These are phyloP conservation scores for Venustaconcha ellipsiformis DNA, from an alignment of 1,140 invertebrate genomes.

Conservation along the genomic window DNA sequence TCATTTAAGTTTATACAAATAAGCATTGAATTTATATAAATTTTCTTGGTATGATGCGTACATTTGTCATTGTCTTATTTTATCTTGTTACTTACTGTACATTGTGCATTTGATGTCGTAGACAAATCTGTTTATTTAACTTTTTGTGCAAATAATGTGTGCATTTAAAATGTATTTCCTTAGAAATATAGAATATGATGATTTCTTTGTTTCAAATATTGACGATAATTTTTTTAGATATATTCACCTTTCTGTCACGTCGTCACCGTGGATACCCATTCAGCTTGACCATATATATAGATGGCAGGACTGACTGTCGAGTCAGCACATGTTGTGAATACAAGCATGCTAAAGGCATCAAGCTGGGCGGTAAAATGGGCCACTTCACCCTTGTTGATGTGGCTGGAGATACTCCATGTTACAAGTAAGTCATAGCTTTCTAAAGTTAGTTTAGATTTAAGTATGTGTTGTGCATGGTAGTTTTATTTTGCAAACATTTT, in stretches of 20 bases:
- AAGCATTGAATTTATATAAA: no score
- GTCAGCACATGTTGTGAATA: conserved; percentile 70
- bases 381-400: conserved; percentile 64
- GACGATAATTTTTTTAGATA: conserved; percentile 45
- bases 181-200: no score
- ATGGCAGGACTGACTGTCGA: conserved; percentile 62
- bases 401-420: conserved; percentile 61
- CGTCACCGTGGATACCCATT: conserved; percentile 69
- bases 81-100: no score
- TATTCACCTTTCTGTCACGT: conserved; percentile 66
- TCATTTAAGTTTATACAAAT: no score
- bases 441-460: background rate
- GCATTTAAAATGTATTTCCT: no score
- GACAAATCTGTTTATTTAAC: no score
- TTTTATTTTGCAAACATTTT: background rate
- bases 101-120: no score
- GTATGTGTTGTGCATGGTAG: background rate
- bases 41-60: no score
- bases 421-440: conserved; percentile 56
- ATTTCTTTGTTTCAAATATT: background rate
- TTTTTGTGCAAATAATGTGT: no score
- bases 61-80: no score
- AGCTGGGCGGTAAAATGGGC: conserved; percentile 65
- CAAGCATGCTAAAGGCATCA: conserved; percentile 59
- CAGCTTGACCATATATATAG: conserved; percentile 67